A percentile compares a stretch with the other conserved stretches of the same genome.
Conservation (phyloP, 2,113 vertebrate genomes). For the Sylvietta virens region DNA sequence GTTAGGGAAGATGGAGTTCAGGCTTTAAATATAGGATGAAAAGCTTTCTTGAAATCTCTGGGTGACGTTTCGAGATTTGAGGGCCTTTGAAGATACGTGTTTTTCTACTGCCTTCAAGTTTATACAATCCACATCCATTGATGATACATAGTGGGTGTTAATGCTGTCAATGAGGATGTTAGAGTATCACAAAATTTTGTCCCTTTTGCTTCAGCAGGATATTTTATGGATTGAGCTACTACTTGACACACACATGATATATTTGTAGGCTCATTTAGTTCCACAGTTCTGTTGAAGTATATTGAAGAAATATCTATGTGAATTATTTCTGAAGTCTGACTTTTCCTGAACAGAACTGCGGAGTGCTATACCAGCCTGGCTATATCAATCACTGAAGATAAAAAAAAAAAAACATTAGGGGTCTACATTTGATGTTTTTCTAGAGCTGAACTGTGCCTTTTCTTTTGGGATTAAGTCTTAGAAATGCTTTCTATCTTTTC, state of each 20-base stretch:
- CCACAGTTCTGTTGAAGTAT: not conserved
- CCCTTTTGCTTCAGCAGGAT: not conserved
- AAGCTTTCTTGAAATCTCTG: not conserved
- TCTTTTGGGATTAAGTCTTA: not conserved
- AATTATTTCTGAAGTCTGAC: not conserved
- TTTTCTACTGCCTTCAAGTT: not conserved
- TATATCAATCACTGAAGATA: not conserved
- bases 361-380: not conserved
- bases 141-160: not conserved
- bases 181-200: not conserved
- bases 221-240: not conserved
- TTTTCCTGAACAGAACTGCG: not conserved
- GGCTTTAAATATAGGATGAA: fast-evolving
- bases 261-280: not conserved
- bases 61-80: not conserved
- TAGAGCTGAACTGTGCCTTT: not conserved
- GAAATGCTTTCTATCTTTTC: not conserved
- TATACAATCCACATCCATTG: not conserved
- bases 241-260: not conserved
- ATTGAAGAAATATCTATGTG: not conserved
- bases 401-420: not conserved
- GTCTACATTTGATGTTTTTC: not conserved
- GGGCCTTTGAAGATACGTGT: not conserved
- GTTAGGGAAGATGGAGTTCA: not conserved
- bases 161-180: not conserved